A percentile compares a stretch with the other conserved stretches of the same genome.
phyloP scores from a whole-genome alignment of 2,797 vertebrate genomes.

The Lithobates sylvaticus region DNA sequence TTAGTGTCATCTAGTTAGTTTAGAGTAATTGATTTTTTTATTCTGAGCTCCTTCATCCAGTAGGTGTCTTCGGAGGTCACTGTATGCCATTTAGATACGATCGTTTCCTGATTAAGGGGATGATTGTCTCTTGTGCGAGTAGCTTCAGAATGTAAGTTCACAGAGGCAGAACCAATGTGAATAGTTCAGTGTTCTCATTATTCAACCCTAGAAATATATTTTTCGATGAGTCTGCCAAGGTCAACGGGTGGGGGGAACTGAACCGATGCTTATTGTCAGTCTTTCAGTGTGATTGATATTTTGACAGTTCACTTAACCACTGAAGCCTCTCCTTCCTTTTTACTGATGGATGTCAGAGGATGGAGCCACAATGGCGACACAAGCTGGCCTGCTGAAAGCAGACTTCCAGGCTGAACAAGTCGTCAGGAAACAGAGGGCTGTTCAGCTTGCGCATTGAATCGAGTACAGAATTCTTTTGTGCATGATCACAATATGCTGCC shows the following conservation, averaged over 20 bases:
- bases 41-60: neutral
- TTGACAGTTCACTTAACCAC: constrained; percentile 2
- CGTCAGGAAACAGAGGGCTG: neutral
- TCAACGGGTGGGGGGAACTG: neutral
- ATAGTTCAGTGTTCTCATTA: neutral
- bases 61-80: neutral
- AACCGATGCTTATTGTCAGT: neutral
- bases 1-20: too few species aligned
- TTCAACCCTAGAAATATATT: neutral
- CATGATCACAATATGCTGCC: constrained; percentile 17
- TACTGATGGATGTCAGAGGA: constrained; percentile 7
- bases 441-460: constrained; percentile 14
- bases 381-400: constrained; percentile 30
- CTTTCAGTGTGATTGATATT: constrained; percentile 7
- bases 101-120: neutral
- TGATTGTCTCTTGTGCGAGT: neutral
- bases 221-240: neutral
- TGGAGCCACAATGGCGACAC: constrained; percentile 28
- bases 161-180: neutral
- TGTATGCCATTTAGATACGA: too few species aligned
- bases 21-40: too few species aligned
- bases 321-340: constrained; percentile 3
- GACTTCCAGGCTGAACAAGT: constrained; percentile 35
- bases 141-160: neutral
- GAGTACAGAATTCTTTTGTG: constrained; percentile 38